Percentiles rank a stretch among this genome's conserved stretches.
These are phyloP conservation scores for Mimachlamys varia DNA, from an alignment of 2,888 invertebrate species.

Conservation along the genomic window DNA sequence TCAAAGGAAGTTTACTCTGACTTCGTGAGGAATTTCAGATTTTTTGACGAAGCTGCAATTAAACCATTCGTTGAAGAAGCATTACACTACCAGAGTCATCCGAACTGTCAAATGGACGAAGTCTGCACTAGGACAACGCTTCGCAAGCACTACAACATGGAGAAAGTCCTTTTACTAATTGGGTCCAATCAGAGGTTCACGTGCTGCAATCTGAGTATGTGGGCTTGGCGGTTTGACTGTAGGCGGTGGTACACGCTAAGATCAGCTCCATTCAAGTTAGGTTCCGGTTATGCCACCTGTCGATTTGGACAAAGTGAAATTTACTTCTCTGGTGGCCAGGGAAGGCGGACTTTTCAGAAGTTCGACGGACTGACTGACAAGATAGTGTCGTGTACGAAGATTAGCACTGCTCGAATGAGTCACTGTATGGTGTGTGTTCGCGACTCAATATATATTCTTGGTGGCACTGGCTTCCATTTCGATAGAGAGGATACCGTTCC, in stretches of 20 bases:
- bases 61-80: not conserved
- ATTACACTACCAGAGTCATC: not conserved
- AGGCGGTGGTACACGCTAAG: not conserved
- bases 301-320: not conserved
- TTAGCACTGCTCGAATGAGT: not conserved
- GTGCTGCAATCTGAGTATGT: not conserved
- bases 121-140: not conserved
- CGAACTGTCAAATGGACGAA: not conserved
- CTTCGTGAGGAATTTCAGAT: not conserved
- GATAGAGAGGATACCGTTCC: not conserved
- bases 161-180: not conserved
- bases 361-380: not conserved
- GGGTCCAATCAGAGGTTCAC: not conserved
- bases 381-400: not conserved
- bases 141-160: not conserved
- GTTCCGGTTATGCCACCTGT: not conserved
- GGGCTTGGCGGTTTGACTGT: not conserved
- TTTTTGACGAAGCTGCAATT: not conserved
- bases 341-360: not conserved
- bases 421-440: constrained; percentile 6
- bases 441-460: not conserved
- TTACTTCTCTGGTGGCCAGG: not conserved
- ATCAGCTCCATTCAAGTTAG: not conserved
- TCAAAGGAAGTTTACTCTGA: not conserved
- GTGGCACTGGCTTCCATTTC: not conserved